Evolutionary conservation across 2,888 invertebrate genomes (phyloP), one percentile per base, ranked within the genome.

Genomic region (Xestobium rufovillosum): DNA sequence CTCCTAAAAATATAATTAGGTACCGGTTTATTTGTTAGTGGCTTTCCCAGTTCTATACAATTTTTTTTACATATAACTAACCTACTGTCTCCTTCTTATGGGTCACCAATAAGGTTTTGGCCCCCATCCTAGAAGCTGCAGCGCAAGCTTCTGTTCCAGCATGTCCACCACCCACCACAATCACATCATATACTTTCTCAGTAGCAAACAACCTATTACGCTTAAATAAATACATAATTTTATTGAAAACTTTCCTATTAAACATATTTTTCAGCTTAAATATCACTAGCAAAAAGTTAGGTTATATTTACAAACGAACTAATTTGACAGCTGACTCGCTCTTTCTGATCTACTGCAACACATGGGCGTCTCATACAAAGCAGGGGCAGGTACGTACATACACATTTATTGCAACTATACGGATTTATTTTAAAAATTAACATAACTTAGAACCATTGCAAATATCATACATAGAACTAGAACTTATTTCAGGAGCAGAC

Each of bases 81-180:
- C 87, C 91, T 43, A 92, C 77, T 2, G 88, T 87, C 48, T 77
- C 76, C 50, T 78, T 73, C 55, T 88, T 89, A 52, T 91, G 90
- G 0, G 90, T 92, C 4, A 91, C 69, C 17, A 92, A 69, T 31
- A 89, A 59, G 1, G 90, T 90, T 42, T 70, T 71, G 1, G 79
- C 80, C 4, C 88, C 87, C 80, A 87, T 86, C 54, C 91, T 70
- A 1, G 86, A 80, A 2, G 91, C 76, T 3, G 89, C 89, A 26
- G 83, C 72, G 53, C 83, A 85, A 2, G 89, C 90, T 65, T 92
- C 91, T 3, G 83, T 80, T 9, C 92, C 92, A 4, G 91, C 91
- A 74, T 92, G 92, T 0, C 91, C 91, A 3, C 90, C 91, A 9
- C 91, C 91, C 50, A 91, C 79, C 28, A 91, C 80, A 48, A 90